Evolutionary conservation across 2,888 invertebrate genomes (phyloP).

Genomic region (Corbicula japonica): DNA sequence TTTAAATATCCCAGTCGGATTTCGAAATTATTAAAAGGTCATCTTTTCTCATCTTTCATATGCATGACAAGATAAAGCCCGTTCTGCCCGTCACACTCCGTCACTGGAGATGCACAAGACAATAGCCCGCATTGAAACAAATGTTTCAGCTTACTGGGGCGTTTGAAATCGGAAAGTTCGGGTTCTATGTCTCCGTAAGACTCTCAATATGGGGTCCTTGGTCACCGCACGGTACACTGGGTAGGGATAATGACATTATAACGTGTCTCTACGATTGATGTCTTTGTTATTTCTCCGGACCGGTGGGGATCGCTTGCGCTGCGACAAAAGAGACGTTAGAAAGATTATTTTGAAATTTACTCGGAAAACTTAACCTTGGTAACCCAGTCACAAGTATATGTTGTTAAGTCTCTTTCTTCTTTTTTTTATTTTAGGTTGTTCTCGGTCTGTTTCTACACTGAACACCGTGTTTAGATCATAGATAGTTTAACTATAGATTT

Average conservation of each 20-base stretch:
- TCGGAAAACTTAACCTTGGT: background rate
- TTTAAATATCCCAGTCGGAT: too few species aligned
- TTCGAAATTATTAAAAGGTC: too few species aligned
- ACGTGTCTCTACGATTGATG: conserved; percentile 25
- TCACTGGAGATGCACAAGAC: conserved; percentile 13
- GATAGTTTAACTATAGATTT: too few species aligned
- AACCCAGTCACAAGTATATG: too few species aligned
- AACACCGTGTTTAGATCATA: too few species aligned
- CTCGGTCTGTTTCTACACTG: too few species aligned
- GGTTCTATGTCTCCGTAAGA: conserved; percentile 12
- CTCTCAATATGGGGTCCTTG: conserved; percentile 17
- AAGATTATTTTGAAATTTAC: too few species aligned
- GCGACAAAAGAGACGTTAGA: too few species aligned
- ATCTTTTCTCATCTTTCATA: too few species aligned
- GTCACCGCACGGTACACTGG: conserved; percentile 25
- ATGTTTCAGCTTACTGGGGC: conserved; percentile 27
- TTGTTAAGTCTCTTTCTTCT: too few species aligned
- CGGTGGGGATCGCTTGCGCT: conserved; percentile 3
- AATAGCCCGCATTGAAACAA: conserved; percentile 21
- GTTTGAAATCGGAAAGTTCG: conserved; percentile 14
- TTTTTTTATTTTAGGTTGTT: too few species aligned
- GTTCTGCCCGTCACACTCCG: background rate
- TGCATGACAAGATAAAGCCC: conserved; percentile 12
- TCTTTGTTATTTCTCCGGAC: conserved; percentile 16
- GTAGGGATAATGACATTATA: conserved; percentile 21